These are phyloP conservation scores for Panonychus citri DNA, from an alignment of 1,140 invertebrate genomes.

Conservation along the genomic window DNA sequence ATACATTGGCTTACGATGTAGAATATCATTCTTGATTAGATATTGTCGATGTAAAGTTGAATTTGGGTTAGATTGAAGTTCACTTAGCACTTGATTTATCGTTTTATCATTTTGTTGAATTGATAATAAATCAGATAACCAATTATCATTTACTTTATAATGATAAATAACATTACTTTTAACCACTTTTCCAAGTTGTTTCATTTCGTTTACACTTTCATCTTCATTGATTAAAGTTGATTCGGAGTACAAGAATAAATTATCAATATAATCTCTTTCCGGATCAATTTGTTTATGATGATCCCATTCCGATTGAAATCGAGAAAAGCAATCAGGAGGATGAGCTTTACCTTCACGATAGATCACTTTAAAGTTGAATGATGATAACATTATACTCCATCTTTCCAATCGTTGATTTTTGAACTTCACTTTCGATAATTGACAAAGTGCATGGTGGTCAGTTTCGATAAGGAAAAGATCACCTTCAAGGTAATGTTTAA, in stretches of 20 bases:
- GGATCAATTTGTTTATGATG: neutral
- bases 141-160: neutral
- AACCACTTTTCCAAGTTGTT: neutral
- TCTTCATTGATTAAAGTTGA: neutral
- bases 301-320: neutral
- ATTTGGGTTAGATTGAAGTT: neutral
- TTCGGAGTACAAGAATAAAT: neutral
- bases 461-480: neutral
- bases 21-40: neutral
- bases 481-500: neutral
- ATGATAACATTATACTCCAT: constrained; percentile 19
- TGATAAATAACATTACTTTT: neutral
- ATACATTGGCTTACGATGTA: neutral
- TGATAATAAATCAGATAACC: neutral
- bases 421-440: neutral
- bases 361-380: constrained; percentile 24
- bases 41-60: neutral
- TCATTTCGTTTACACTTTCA: neutral
- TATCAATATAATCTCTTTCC: no score
- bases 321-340: neutral
- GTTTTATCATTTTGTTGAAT: neutral
- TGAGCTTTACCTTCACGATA: constrained; percentile 18
- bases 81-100: neutral
- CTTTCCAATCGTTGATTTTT: neutral
- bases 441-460: neutral